phyloP scores from a whole-genome alignment of 2,888 invertebrate genomes.

The Drosophila setosimentum region DNA sequence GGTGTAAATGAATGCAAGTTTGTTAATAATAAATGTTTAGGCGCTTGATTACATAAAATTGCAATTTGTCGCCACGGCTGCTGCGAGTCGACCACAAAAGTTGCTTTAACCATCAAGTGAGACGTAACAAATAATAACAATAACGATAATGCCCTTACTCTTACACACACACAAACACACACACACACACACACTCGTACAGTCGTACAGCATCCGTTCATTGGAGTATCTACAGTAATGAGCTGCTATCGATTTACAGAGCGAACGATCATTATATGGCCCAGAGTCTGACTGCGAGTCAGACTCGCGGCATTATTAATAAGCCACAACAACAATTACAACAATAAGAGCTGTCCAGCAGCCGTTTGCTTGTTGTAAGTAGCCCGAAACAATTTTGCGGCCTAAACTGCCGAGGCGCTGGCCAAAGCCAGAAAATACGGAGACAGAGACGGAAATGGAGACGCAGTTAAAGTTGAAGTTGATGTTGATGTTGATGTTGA shows the following conservation, averaged over 20 bases:
- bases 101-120: conserved; percentile 58
- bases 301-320: conserved; percentile 59
- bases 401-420: conserved; percentile 67
- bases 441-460: conserved; percentile 2
- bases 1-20: conserved; percentile 75
- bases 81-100: conserved; percentile 57
- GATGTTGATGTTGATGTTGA: conserved; percentile 11
- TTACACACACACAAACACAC: neutral
- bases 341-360: conserved; percentile 65
- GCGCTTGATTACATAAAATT: conserved; percentile 78
- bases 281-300: conserved; percentile 6
- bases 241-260: conserved; percentile 76
- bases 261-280: conserved; percentile 56
- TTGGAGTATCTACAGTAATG: conserved; percentile 56
- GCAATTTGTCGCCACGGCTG: conserved; percentile 57
- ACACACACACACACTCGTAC: too few species aligned
- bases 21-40: conserved; percentile 80
- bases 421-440: neutral
- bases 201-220: neutral
- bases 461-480: neutral
- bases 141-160: conserved; percentile 39
- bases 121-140: conserved; percentile 62
- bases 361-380: conserved; percentile 66
- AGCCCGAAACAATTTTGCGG: conserved; percentile 78
- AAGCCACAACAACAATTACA: conserved; percentile 79